Conservation (phyloP, 2,888 invertebrate genomes). For the Urechis unicinctus region DNA sequence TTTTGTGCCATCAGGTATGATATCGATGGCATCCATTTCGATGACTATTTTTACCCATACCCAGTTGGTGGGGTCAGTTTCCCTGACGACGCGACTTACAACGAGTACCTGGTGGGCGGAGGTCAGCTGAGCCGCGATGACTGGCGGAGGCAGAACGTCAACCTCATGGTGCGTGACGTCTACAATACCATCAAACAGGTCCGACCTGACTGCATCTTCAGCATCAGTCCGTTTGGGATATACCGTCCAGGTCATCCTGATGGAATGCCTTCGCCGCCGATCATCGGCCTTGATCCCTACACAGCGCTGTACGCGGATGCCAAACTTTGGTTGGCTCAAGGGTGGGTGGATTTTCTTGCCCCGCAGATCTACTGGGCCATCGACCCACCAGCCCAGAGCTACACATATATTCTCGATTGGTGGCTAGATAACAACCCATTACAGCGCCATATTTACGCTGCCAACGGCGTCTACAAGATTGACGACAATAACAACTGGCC, state of each 20-base stretch:
- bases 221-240: conserved; percentile 43
- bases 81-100: conserved; percentile 35
- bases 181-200: conserved; percentile 21
- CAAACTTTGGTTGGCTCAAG: conserved; percentile 34
- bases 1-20: no score
- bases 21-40: conserved; percentile 42
- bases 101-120: conserved; percentile 26
- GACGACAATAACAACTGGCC: conserved; percentile 27
- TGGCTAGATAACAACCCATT: conserved; percentile 33
- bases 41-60: conserved; percentile 47
- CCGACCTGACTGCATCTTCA: conserved; percentile 31
- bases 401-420: conserved; percentile 37
- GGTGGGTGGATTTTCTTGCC: conserved; percentile 39
- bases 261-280: conserved; percentile 22
- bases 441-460: conserved; percentile 31
- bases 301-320: conserved; percentile 35
- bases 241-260: conserved; percentile 36
- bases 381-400: conserved; percentile 38
- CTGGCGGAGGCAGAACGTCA: conserved; percentile 41
- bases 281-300: conserved; percentile 31
- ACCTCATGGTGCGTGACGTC: conserved; percentile 27
- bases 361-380: conserved; percentile 45
- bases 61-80: conserved; percentile 30
- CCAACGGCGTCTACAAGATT: conserved; percentile 28
- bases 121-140: conserved; percentile 29